Evolutionary conservation across 1,140 invertebrate species (phyloP), one percentile per base, ranked within the genome.

Genomic region (Drosophila willistoni): DNA sequence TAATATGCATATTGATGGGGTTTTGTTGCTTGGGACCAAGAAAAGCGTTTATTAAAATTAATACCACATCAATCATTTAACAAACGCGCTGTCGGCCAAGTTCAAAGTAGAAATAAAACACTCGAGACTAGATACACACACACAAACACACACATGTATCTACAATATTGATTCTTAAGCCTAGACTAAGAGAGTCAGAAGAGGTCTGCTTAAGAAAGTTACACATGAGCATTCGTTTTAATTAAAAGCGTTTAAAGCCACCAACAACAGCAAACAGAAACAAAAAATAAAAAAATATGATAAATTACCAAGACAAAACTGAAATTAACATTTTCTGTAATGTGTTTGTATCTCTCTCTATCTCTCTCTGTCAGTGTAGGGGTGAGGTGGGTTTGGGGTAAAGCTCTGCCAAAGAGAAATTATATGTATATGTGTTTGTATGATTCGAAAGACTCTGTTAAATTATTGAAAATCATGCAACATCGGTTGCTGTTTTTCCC

Each of bases 41-140:
- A 42, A 41, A 78, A 79, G 81, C 84, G 77, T 81, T 85, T 90
- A 89, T 90, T 89, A 91, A 91, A 91, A 89, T 91, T 85, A 91
- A 91, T 91, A 91, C 89, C 84, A 91, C 87, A 91, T 91, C 89
- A 91, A 91, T 91, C 89, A 91, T 90, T 89, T 84, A 80, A 77
- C 89, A 91, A 91, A 85, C 75, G 81, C 77, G 79, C 80, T 87
- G 80, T 91, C 87, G 87, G 87, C 79, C 78, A 90, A 90, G 87
- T 90, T 90, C 87, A 90, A 90, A 90, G 89, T 63, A 36, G 13
- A 22, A 51, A 51, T 22, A 22, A 51, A 47, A 47, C 17, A 59
- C 29, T 67, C 60, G 44, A 71, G 81, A 47, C 68, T 79, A 76
- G 76, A 14, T 6, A 7, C 5, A 29, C 29, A 29, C 29, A 29